These are phyloP conservation scores for Pocillopora grandis DNA, from an alignment of 92 coral and sea anemone genomes.

Conservation along the genomic window DNA sequence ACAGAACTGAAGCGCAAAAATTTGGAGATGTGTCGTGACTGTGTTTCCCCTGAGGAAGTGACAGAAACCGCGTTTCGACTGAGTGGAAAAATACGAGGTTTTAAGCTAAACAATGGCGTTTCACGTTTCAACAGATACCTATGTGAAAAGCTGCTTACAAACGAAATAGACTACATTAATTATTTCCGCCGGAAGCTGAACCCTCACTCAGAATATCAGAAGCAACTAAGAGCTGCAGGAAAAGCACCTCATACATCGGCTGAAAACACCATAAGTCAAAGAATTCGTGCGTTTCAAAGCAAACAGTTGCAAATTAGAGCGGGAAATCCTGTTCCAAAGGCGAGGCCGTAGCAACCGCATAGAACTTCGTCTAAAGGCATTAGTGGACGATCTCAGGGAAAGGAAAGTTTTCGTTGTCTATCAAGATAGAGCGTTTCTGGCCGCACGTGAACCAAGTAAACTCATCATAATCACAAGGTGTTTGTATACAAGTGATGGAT, in stretches of 20 bases:
- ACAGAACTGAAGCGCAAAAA: constrained; percentile 73
- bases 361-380: too few species aligned
- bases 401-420: too few species aligned
- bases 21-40: constrained; percentile 58
- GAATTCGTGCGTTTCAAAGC: constrained; percentile 7
- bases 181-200: constrained; percentile 83
- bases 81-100: constrained; percentile 62
- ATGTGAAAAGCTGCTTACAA: constrained; percentile 86
- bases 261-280: constrained; percentile 9
- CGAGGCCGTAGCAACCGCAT: background rate
- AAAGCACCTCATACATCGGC: background rate
- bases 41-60: constrained; percentile 73
- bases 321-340: background rate
- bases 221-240: constrained; percentile 40
- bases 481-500: too few species aligned
- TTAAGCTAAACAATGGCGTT: constrained; percentile 68
- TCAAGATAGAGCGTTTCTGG: too few species aligned
- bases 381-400: too few species aligned
- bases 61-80: constrained; percentile 75
- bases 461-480: too few species aligned
- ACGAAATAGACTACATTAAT: constrained; percentile 82
- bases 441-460: too few species aligned
- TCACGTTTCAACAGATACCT: constrained; percentile 76
- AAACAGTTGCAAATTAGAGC: background rate
- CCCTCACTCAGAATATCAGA: constrained; percentile 78